These are phyloP conservation scores for Ligdia adustata DNA, from an alignment of 2,888 invertebrate species.

Conservation along the genomic window DNA sequence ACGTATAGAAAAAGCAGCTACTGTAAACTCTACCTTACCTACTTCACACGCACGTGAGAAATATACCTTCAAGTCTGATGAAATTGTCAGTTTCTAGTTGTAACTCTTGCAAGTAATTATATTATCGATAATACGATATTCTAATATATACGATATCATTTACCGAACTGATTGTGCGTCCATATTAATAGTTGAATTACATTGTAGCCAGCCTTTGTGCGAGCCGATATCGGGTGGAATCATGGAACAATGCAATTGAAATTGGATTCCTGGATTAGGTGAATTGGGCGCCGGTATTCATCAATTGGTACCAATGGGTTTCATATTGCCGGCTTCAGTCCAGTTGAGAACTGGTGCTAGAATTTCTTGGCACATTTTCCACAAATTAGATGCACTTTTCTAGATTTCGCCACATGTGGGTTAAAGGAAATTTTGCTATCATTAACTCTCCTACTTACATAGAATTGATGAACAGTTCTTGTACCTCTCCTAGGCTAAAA, in stretches of 20 bases:
- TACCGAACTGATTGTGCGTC: constrained; percentile 19
- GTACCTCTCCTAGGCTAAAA: no score
- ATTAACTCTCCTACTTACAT: no score
- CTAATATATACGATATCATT: constrained; percentile 11
- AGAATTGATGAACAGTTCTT: no score
- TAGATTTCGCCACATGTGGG: no score
- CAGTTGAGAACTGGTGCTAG: background rate
- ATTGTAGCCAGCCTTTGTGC: constrained; percentile 28
- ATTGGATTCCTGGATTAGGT: constrained; percentile 37
- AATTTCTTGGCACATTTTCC: background rate
- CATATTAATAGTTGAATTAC: constrained; percentile 26
- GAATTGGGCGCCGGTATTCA: constrained; percentile 30
- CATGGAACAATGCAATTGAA: constrained; percentile 36
- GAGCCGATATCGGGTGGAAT: constrained; percentile 15
- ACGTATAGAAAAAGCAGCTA: no score
- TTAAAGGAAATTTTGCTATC: no score
- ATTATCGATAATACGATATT: background rate
- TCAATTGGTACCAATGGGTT: constrained; percentile 18
- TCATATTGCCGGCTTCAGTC: constrained; percentile 4
- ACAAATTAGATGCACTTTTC: no score
- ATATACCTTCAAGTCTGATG: no score
- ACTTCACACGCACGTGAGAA: no score
- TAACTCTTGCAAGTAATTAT: no score
- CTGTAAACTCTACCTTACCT: no score
- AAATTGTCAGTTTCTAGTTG: no score